Evolutionary conservation across 2,888 invertebrate genomes (phyloP), one percentile per base, ranked within the genome.

Genomic region (Eustalomyia histrio): DNA sequence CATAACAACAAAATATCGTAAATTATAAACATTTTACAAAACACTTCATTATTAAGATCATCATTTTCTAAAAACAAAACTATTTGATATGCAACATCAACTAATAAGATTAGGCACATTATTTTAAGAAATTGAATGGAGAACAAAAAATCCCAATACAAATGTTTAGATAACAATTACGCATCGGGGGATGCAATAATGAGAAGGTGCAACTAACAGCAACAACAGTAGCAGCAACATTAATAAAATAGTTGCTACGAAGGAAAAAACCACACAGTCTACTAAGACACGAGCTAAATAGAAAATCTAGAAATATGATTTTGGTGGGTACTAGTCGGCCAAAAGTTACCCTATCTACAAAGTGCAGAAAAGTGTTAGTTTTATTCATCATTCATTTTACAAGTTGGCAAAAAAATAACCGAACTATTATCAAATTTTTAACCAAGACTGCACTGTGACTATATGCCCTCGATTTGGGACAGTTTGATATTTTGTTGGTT

Each of bases 81-180:
- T 43, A 65, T 18, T 60, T 21, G 39, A 21, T 18, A 39, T 47
- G 61, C 60, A 61, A 17, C 35, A 39, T n/a, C 29, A 29, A 29
- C 29, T 7, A 29, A 29, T 29, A 50, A 52, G 7, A n/a, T 61
- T 35, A 29, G 43, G 47, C 29, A 58, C 16, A 14, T 10, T 52
- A 52, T 61, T n/a, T 24, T 9, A 3, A n/a, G n/a, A 24, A 52
- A 61, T 12, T 14, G n/a, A 72, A 67, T 65, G 29, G 35, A 35
- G 43, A 33, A 16, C 52, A 69, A 21, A 60, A 78, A 75, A 12
- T 5, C 67, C 74, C 76, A 74, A 68, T 76, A 71, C 55, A 76
- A 81, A 71, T 83, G 83, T 83, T 83, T 83, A 71, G 81, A 83
- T 81, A 76, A 83, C 74, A 76, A 83, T 81, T 79, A 81, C 76